Percentiles rank a stretch among this genome's conserved stretches.
Conservation (phyloP, 1,140 invertebrate genomes). For the Macrobrachium nipponense region DNA sequence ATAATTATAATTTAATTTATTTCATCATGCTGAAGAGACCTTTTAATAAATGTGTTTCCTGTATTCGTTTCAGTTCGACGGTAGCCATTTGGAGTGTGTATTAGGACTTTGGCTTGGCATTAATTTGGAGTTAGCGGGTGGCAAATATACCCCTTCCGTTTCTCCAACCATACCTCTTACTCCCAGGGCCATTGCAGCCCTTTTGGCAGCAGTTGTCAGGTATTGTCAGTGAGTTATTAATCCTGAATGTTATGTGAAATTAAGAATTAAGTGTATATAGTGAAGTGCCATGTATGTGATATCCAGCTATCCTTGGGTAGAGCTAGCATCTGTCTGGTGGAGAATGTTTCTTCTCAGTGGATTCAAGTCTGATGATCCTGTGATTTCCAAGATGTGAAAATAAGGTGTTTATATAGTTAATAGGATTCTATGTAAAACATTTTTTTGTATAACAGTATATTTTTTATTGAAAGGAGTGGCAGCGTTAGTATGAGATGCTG, state of each 20-base stretch:
- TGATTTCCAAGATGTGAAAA: no score
- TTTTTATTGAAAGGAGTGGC: slow-evolving; percentile 41
- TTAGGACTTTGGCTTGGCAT: slow-evolving; percentile 66
- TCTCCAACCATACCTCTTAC: slow-evolving; percentile 65
- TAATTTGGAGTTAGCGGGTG: slow-evolving; percentile 64
- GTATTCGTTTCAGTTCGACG: slow-evolving; percentile 46
- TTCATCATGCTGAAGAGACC: no score
- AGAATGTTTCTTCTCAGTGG: no score
- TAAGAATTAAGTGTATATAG: no score
- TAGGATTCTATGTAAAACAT: neutral
- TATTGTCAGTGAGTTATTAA: slow-evolving; percentile 24
- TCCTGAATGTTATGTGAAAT: no score
- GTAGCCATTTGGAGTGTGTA: slow-evolving; percentile 64
- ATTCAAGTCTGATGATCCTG: no score
- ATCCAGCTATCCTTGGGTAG: no score
- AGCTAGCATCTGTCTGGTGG: no score
- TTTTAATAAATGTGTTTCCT: neutral
- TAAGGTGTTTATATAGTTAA: no score
- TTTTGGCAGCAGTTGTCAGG: slow-evolving; percentile 65
- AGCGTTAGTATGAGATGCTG: slow-evolving; percentile 62
- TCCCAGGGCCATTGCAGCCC: slow-evolving; percentile 61
- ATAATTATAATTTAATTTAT: no score
- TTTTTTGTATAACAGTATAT: neutral
- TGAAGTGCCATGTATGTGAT: no score
- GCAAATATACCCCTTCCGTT: slow-evolving; percentile 61